phyloP scores from a whole-genome alignment of 1,140 invertebrate genomes.

The Hycleus phaleratus region DNA sequence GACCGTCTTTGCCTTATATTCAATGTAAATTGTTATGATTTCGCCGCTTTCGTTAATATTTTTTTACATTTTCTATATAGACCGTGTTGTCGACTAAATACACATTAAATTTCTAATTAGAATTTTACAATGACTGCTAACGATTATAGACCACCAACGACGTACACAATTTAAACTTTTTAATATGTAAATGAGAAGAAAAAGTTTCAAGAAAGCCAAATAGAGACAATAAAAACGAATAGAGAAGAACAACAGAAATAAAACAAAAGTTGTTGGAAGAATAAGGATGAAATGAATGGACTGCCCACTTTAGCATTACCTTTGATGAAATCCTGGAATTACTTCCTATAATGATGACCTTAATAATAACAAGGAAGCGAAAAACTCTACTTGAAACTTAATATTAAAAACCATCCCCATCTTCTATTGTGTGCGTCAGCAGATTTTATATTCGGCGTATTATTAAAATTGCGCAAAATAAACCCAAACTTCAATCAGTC shows the following conservation, averaged over 20 bases:
- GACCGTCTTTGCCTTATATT: background rate
- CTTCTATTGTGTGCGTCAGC: too few species aligned
- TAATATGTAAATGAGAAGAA: slow-evolving; percentile 2
- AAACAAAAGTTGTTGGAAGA: too few species aligned
- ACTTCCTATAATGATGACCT: too few species aligned
- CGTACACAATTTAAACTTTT: background rate
- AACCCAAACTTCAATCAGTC: background rate
- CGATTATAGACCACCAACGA: background rate
- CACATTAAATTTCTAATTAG: slow-evolving; percentile 6
- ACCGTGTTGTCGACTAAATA: background rate
- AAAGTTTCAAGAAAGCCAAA: too few species aligned
- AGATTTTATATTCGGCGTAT: background rate
- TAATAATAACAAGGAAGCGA: too few species aligned
- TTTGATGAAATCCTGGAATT: too few species aligned
- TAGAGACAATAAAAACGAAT: too few species aligned
- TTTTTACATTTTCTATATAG: background rate
- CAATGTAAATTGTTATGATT: slow-evolving; percentile 3
- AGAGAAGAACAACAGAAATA: too few species aligned
- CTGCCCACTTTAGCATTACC: too few species aligned
- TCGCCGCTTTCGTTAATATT: background rate
- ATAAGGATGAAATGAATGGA: too few species aligned
- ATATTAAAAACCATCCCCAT: too few species aligned
- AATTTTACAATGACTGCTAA: slow-evolving; percentile 3
- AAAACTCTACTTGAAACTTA: too few species aligned
- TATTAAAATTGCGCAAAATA: background rate